Conservation (phyloP, 2,888 invertebrate species). For the Acanthosepion lycidas region DNA sequence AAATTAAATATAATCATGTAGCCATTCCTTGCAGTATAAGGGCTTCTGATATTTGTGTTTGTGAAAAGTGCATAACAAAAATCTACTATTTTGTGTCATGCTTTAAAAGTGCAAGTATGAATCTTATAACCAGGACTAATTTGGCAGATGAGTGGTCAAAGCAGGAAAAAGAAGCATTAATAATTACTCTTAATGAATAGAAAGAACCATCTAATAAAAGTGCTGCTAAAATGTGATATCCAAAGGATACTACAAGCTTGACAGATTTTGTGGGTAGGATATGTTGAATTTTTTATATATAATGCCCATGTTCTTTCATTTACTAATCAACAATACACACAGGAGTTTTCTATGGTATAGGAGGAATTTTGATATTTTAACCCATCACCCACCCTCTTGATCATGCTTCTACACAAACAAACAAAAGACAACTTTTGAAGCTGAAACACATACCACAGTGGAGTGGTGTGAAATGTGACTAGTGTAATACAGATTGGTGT, state of each 20-base stretch:
- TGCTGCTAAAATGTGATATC: background rate
- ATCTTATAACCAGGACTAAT: background rate
- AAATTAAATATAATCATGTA: background rate
- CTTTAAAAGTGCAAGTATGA: background rate
- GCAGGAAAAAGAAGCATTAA: background rate
- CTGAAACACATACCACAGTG: conserved; percentile 33
- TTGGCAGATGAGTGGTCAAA: background rate
- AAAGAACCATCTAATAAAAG: background rate
- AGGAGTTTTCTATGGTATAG: background rate
- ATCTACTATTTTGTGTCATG: background rate
- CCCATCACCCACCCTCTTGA: background rate
- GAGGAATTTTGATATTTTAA: background rate
- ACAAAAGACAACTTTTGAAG: conserved; percentile 21
- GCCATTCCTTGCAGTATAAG: background rate
- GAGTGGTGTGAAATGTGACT: conserved; percentile 13
- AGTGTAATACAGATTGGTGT: background rate
- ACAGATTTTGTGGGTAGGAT: background rate
- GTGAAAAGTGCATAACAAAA: conserved; percentile 22
- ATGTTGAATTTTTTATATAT: background rate
- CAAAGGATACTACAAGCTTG: conserved; percentile 18
- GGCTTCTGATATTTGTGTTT: background rate
- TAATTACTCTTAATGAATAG: background rate
- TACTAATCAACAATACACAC: background rate
- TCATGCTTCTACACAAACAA: conserved; percentile 33
- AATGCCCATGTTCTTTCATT: background rate